Evolutionary conservation across 2,888 invertebrate genomes (phyloP).

Genomic region (Ochropacha duplaris): DNA sequence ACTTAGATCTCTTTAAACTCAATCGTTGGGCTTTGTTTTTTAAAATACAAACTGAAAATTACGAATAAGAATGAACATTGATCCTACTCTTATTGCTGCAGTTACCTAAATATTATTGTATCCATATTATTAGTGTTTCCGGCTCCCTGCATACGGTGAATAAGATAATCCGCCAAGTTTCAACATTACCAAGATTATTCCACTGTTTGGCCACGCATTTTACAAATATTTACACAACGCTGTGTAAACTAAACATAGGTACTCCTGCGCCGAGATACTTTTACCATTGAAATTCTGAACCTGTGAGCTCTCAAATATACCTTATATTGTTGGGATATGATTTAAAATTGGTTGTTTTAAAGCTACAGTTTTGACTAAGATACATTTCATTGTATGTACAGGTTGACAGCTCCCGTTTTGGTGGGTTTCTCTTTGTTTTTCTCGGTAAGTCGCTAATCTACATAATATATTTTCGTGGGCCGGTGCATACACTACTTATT

Average conservation of each 20-base stretch:
- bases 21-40: no score
- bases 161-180: constrained; percentile 57
- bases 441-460: constrained; percentile 60
- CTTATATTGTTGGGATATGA: constrained; percentile 15
- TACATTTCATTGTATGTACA: constrained; percentile 21
- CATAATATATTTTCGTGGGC: constrained; percentile 36
- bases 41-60: no score
- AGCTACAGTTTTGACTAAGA: constrained; percentile 7
- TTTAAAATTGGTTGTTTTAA: constrained; percentile 14
- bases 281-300: constrained; percentile 17
- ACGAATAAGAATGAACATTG: neutral
- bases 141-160: constrained; percentile 41
- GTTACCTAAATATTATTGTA: neutral
- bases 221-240: constrained; percentile 67
- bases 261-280: constrained; percentile 34
- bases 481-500: constrained; percentile 25
- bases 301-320: constrained; percentile 6
- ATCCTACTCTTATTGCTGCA: neutral
- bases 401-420: constrained; percentile 69
- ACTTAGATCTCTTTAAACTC: no score
- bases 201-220: constrained; percentile 55
- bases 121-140: constrained; percentile 37
- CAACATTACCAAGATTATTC: constrained; percentile 55
- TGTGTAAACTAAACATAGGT: constrained; percentile 61
- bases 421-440: constrained; percentile 58